Percentiles rank a stretch among this genome's conserved stretches.
These are phyloP conservation scores for Spongilla lacustris DNA, from an alignment of 37 sponge, comb jelly and placozoan species.

Conservation along the genomic window DNA sequence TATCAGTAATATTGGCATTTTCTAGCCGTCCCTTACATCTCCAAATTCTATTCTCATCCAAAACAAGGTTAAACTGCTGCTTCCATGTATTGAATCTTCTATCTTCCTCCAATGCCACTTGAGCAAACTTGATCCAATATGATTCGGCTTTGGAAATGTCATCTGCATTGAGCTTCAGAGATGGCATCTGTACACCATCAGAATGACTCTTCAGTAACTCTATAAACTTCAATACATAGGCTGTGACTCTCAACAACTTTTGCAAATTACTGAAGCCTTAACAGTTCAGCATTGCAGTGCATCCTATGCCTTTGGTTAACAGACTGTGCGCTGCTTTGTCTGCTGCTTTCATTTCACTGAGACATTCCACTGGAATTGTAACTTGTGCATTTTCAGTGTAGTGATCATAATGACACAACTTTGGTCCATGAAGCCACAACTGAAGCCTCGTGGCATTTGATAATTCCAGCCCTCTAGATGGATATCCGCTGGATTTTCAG, in stretches of 20 bases:
- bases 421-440: constrained; percentile 2
- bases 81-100: background rate
- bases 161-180: background rate
- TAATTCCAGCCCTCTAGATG: background rate
- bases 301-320: too few species aligned
- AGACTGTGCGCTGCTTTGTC: too few species aligned
- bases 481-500: constrained; percentile 13
- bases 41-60: background rate
- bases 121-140: background rate
- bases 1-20: background rate
- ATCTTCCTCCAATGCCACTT: background rate
- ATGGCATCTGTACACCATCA: background rate
- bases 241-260: constrained; percentile 1
- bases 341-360: constrained; percentile 1
- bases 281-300: background rate
- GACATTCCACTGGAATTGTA: background rate
- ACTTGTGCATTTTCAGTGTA: background rate
- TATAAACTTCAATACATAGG: background rate
- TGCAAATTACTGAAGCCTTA: background rate
- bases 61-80: background rate
- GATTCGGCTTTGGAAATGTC: constrained; percentile 3
- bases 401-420: background rate
- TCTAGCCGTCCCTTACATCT: constrained; percentile 13
- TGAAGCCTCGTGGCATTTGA: background rate
- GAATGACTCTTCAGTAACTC: background rate